phyloP scores from a whole-genome alignment of 2,113 vertebrate genomes.

The Sakesphorus luctuosus region DNA sequence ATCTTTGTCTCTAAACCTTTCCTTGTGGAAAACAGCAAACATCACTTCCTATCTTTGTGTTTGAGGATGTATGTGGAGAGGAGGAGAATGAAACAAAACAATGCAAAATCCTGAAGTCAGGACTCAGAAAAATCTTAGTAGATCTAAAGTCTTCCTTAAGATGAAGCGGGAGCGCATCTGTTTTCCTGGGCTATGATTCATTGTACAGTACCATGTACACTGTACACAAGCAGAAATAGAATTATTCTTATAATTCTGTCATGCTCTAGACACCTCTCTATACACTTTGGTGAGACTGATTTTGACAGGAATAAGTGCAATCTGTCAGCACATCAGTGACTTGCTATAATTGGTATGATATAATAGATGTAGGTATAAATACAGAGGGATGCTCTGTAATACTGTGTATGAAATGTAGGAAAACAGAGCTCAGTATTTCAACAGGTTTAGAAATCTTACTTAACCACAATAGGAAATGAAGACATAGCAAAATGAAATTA shows the following conservation, averaged over 20 bases:
- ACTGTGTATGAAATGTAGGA: neutral
- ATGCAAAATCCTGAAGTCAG: neutral
- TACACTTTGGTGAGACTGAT: neutral
- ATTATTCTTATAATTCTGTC: neutral
- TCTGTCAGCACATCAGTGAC: neutral
- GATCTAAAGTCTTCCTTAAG: neutral
- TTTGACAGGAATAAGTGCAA: neutral
- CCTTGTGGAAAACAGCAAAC: neutral
- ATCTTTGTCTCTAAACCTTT: neutral
- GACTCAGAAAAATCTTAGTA: neutral
- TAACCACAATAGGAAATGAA: neutral
- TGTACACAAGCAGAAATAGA: neutral
- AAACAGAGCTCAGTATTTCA: neutral
- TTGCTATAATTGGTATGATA: neutral
- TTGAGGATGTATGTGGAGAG: neutral
- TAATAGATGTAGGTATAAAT: neutral
- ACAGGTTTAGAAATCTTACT: neutral
- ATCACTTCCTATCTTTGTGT: neutral
- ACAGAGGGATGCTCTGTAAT: neutral
- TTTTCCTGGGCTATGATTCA: neutral
- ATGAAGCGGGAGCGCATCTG: rapidly evolving
- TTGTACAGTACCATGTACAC: neutral
- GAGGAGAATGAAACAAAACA: neutral
- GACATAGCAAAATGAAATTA: neutral
- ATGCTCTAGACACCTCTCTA: neutral